Evolutionary conservation across 2,797 vertebrate genomes (phyloP).

Genomic region (Liparis tanakae): DNA sequence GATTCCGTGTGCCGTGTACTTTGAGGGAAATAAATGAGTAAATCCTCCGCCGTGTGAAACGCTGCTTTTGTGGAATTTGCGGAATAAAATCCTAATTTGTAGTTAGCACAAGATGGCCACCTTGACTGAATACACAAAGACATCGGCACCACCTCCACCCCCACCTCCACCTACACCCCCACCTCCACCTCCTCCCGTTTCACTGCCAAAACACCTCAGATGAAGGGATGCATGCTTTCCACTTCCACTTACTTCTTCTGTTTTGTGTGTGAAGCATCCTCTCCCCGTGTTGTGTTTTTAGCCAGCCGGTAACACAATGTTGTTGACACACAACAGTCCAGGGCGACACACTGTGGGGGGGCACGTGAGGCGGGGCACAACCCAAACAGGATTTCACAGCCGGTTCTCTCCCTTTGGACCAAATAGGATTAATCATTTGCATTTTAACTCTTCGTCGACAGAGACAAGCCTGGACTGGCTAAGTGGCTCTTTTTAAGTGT

Average conservation of each 20-base stretch:
- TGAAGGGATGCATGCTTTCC: background rate
- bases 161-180: conserved; percentile 5
- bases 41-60: background rate
- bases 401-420: conserved; percentile 62
- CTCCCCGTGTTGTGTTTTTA: conserved; percentile 4
- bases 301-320: conserved; percentile 35
- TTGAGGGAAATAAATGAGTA: background rate
- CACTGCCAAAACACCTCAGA: conserved; percentile 7
- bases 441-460: conserved; percentile 74
- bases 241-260: background rate
- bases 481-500: conserved; percentile 57
- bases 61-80: conserved; percentile 9
- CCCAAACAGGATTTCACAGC: conserved; percentile 75
- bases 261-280: background rate
- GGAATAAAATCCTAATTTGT: conserved; percentile 36
- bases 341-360: conserved; percentile 40
- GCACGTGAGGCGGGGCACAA: conserved; percentile 58
- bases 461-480: conserved; percentile 39
- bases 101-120: conserved; percentile 22
- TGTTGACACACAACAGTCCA: conserved; percentile 39
- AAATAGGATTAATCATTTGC: conserved; percentile 77
- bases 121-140: conserved; percentile 32
- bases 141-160: conserved; percentile 12
- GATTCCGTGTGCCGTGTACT: background rate
- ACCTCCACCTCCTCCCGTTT: conserved; percentile 2